phyloP scores from a whole-genome alignment of 1,140 invertebrate genomes.

The Apocrypta bakeri region DNA sequence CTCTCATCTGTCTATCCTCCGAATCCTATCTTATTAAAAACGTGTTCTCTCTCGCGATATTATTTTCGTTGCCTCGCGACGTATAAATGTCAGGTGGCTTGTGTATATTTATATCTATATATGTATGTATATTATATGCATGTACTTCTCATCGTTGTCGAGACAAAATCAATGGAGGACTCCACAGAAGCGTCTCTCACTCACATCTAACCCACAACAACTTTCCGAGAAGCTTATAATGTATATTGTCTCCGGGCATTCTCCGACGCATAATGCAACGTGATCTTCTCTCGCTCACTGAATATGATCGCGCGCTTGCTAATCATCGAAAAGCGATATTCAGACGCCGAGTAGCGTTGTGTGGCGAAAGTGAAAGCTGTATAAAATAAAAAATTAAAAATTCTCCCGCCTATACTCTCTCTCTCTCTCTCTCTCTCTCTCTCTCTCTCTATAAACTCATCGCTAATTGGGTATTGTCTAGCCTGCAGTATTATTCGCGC shows the following conservation, averaged over 20 bases:
- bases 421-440: neutral
- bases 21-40: constrained; percentile 38
- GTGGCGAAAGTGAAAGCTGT: too few relatives aligned
- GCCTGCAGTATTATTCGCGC: neutral
- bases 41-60: neutral
- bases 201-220: too few relatives aligned
- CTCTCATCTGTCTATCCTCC: neutral
- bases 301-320: neutral
- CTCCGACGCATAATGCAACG: neutral
- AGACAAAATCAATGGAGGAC: too few relatives aligned
- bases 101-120: too few relatives aligned
- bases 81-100: neutral
- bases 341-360: neutral
- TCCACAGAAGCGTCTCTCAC: too few relatives aligned
- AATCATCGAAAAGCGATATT: constrained; percentile 40
- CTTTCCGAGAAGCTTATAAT: neutral
- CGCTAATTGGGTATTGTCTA: constrained; percentile 45
- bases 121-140: too few relatives aligned
- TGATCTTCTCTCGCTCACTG: neutral
- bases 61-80: constrained; percentile 41
- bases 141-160: neutral
- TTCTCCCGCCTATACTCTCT: neutral
- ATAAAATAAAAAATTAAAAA: neutral
- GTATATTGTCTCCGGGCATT: neutral
- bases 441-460: neutral